Base-by-base conservation (phyloP, 2,888 invertebrate genomes). In the Copidosoma aretas region DNA sequence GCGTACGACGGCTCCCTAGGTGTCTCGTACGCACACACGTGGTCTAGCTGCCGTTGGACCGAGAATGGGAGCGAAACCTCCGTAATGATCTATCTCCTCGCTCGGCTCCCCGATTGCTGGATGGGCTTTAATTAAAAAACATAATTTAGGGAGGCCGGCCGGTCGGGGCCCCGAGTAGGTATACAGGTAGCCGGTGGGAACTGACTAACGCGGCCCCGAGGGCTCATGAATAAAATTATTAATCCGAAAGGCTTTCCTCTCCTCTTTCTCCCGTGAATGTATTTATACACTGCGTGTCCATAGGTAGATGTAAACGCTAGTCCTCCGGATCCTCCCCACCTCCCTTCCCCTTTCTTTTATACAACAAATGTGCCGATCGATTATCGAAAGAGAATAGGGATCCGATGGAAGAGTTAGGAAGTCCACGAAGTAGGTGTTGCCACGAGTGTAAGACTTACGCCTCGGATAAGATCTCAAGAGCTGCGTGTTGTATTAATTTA, bases 61-160 rank as follows among this genome's bases (percentile, higher is more conserved):
- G 43, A 22, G 54, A 60, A 43, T 53, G 56, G 22, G 56, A 57
- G 64, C 52, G 59, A 62, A 62, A 69, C 24, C 59, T 65, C 57
- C 60, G 10, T 46, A 46, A 46, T 46, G 43, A 46, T 46, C 8
- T 46, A 46, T 46, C 1, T 17, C 56, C 56, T 25, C n/a, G 41
- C 24, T 51, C 46, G 56, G 68, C 69, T 71, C 69, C 52, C 66
- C 67, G 49, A 58, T 80, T 78, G 78, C 79, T 78, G 77, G 80
- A 81, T 82, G 68, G 80, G 81, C 81, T 83, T 84, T 84, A 84
- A 84, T 84, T 84, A 84, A 84, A 84, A 84, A 84, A 80, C 80
- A 82, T 84, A 84, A 84, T 84, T 82, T 83, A 83, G 69, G 63
- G 24, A 32, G 56, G 17, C 49, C 19, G 57, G 19, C 39, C 52